phyloP scores from a whole-genome alignment of 1,140 invertebrate genomes.

The Vanessa tameamea region DNA sequence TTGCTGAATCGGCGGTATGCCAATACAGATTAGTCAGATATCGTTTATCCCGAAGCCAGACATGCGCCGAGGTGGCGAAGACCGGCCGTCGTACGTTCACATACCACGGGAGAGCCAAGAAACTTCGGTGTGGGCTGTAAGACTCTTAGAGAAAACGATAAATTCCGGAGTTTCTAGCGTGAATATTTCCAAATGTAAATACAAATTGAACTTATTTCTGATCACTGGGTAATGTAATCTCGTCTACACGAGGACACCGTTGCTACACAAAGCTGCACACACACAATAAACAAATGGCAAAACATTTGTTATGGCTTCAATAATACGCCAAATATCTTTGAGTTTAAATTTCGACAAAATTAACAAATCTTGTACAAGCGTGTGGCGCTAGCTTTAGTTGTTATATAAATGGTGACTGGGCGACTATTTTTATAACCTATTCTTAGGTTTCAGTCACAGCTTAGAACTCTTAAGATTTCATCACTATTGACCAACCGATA shows the following conservation, averaged over 20 bases:
- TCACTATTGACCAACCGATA: slow-evolving; percentile 4
- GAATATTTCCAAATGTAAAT: too few species aligned
- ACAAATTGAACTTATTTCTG: too few species aligned
- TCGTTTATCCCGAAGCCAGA: neutral
- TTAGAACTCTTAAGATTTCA: slow-evolving; percentile 5
- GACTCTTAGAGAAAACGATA: too few species aligned
- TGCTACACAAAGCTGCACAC: too few species aligned
- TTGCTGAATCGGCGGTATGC: slow-evolving; percentile 2
- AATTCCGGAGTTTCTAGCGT: too few species aligned
- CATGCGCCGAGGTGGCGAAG: neutral
- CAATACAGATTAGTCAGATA: slow-evolving; percentile 2
- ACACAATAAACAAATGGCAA: too few species aligned
- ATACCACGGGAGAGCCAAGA: neutral
- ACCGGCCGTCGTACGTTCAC: too few species aligned
- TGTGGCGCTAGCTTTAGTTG: neutral
- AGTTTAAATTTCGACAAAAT: neutral
- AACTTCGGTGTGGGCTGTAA: neutral
- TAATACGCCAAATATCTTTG: too few species aligned
- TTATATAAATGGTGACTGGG: slow-evolving; percentile 10
- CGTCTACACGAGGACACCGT: too few species aligned
- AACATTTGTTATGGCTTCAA: too few species aligned
- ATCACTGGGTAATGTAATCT: too few species aligned
- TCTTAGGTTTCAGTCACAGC: slow-evolving; percentile 1
- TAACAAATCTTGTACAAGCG: neutral
- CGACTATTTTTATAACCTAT: slow-evolving; percentile 12